Conservation (phyloP, 2,888 invertebrate species). For the Andrena trimmerana region DNA sequence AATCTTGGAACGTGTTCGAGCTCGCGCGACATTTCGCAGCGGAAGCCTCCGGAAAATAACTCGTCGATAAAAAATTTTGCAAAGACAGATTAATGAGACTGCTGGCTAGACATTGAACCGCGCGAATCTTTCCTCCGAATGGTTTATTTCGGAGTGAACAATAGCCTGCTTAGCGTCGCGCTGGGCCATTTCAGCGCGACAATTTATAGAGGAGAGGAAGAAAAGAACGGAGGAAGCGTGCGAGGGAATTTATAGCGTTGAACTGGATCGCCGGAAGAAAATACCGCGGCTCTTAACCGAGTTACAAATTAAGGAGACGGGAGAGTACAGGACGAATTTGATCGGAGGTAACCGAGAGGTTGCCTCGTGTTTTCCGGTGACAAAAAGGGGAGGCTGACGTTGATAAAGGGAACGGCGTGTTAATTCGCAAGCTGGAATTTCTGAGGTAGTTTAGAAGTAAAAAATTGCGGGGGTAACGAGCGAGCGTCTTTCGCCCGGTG, state of each 20-base stretch:
- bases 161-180: neutral
- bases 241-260: constrained; percentile 35
- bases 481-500: neutral
- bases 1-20: no score
- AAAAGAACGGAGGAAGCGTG: constrained; percentile 1
- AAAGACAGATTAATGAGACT: neutral
- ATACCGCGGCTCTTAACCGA: constrained; percentile 1
- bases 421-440: constrained; percentile 10
- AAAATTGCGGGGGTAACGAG: constrained; percentile 1
- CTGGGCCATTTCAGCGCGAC: neutral
- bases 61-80: neutral
- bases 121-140: neutral
- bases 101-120: neutral
- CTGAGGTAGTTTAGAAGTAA: neutral
- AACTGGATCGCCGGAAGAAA: constrained; percentile 3
- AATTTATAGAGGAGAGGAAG: neutral
- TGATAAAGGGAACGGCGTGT: constrained; percentile 4
- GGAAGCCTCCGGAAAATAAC: neutral
- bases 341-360: neutral
- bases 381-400: neutral
- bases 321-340: constrained; percentile 14
- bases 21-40: neutral
- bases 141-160: neutral
- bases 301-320: constrained; percentile 32
- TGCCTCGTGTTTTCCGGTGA: neutral